Evolutionary conservation across 2,888 invertebrate genomes (phyloP).

Genomic region (Drosophila nigricruria): DNA sequence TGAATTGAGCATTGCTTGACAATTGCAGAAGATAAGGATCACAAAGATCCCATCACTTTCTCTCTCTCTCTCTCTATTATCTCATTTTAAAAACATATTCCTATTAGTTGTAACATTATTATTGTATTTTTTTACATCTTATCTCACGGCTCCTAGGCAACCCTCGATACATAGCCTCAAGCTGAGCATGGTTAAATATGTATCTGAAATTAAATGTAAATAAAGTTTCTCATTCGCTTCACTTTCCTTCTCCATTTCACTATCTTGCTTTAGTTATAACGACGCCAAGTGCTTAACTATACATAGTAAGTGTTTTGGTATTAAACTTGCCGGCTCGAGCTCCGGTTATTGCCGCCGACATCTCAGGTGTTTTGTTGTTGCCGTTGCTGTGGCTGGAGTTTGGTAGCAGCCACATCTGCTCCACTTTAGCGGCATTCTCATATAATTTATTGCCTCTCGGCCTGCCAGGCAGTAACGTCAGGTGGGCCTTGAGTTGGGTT

Average conservation of each 20-base stretch:
- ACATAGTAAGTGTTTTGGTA: slow-evolving; percentile 61
- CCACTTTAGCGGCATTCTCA: slow-evolving; percentile 81
- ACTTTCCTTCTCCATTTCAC: background rate
- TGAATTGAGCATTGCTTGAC: background rate
- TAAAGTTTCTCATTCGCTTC: slow-evolving; percentile 34
- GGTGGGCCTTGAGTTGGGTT: slow-evolving; percentile 65
- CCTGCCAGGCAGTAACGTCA: slow-evolving; percentile 47
- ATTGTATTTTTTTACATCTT: background rate
- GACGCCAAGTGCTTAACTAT: slow-evolving; percentile 37
- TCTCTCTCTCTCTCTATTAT: background rate
- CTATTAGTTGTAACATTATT: background rate
- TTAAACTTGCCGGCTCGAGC: slow-evolving; percentile 53
- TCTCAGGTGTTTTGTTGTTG: slow-evolving; percentile 50
- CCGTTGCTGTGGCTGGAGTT: slow-evolving; percentile 38
- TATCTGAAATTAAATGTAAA: slow-evolving; percentile 65
- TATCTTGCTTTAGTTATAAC: slow-evolving; percentile 26
- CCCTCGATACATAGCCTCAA: too few species aligned
- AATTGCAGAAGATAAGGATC: background rate
- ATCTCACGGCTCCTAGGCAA: slow-evolving; percentile 3
- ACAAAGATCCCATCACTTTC: background rate
- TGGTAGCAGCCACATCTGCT: slow-evolving; percentile 74
- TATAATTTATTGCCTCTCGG: slow-evolving; percentile 75
- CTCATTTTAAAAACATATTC: too few species aligned
- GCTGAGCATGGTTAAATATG: slow-evolving; percentile 46
- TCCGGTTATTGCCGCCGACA: slow-evolving; percentile 45